Base-by-base conservation (phyloP, 1,140 invertebrate genomes). In the Bombus pyrosoma region DNA sequence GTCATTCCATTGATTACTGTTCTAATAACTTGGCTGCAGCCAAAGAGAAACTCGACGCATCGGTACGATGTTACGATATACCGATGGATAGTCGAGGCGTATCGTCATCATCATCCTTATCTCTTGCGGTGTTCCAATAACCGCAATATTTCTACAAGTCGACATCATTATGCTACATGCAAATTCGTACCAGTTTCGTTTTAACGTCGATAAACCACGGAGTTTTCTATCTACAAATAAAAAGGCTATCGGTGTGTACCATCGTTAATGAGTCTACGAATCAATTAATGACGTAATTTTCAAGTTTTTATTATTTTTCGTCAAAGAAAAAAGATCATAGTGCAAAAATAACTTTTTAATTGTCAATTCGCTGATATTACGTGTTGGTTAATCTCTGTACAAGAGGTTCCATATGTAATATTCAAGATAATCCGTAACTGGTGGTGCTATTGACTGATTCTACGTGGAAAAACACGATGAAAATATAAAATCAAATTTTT, bases 121-220 rank as follows among this genome's bases (percentile, higher is more conserved):
- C 72, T 43, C 5, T 83, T n/a, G 34, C 71, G 39, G 57, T 39
- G 72, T 76, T 76, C 73, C 81, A 83, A 83, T 83, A 76, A 76
- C 59, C 73, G 81, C 57, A 5, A 82, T 62, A 82, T n/a, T 75
- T 22, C 57, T 47, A 10, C 25, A 1, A 10, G 32, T 5, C 37
- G 53, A 47, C 57, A 12, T 37, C 22, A 68, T 76, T 47, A 37
- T 12, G 2, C n/a, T n/a, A 34, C 34, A 57, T 28, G 78, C 34
- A 81, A 81, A 71, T 71, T 57, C 43, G 34, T 39, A 22, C 28
- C 81, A 39, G 9, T 76, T 32, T n/a, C 57, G 18, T 68, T n/a
- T 39, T 28, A 3, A 28, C 25, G 34, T 10, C 8, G 37, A 10
- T 80, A 47, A 25, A 69, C 37, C 77, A 15, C 6, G 22, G n/a